phyloP scores from a whole-genome alignment of 92 coral and sea anemone species.

The Bergia sp. region DNA sequence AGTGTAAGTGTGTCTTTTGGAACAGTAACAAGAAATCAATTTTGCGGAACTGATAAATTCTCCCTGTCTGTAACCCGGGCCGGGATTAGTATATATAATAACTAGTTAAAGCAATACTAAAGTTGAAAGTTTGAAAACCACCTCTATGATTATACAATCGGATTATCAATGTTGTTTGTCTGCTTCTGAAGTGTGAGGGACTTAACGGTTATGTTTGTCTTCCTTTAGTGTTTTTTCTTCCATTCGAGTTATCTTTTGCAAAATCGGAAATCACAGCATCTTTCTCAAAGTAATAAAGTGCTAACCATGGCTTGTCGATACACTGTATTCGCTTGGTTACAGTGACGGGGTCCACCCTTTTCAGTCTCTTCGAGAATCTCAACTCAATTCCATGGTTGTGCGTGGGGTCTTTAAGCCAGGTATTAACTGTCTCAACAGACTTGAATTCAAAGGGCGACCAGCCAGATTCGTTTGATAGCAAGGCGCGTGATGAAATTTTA shows the following conservation, averaged over 20 bases:
- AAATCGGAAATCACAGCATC: conserved; percentile 4
- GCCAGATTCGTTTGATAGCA: conserved; percentile 38
- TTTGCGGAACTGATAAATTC: no score
- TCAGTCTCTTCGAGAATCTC: background rate
- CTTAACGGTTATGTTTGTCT: background rate
- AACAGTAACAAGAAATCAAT: background rate
- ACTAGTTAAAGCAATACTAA: no score
- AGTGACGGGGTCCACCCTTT: background rate
- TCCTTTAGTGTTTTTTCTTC: background rate
- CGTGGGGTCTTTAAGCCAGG: conserved; percentile 10
- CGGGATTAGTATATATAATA: no score
- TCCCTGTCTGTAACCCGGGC: no score
- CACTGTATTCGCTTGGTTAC: conserved; percentile 30
- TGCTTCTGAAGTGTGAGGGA: background rate
- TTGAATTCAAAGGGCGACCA: conserved; percentile 30
- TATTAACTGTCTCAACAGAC: background rate
- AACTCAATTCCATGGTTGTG: conserved; percentile 25
- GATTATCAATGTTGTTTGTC: background rate
- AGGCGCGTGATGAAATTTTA: conserved; percentile 35
- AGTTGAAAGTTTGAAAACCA: no score
- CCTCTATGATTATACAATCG: background rate
- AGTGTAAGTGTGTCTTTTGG: background rate
- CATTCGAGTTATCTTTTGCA: background rate
- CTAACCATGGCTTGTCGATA: conserved; percentile 19
- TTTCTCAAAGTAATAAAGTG: conserved; percentile 5